A percentile compares a stretch with the other conserved stretches of the same genome.
Conservation (phyloP, 1,140 invertebrate genomes). For the Apis cerana region DNA sequence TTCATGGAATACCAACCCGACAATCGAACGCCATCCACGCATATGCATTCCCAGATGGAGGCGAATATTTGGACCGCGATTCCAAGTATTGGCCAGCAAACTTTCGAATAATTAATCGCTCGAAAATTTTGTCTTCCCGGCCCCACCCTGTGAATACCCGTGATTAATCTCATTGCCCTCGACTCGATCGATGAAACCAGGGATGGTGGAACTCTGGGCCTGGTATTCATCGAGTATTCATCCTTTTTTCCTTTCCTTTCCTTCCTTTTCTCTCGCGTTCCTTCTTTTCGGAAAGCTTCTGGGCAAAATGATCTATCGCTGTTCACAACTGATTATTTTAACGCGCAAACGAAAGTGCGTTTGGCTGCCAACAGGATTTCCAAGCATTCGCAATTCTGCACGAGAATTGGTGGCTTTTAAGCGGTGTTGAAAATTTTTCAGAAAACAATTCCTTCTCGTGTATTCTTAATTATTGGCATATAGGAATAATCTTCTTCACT, state of each 20-base stretch:
- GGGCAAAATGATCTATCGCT: not conserved
- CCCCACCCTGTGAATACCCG: not conserved
- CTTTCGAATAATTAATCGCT: slow-evolving; percentile 47
- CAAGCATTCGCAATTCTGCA: not conserved
- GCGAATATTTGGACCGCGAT: slow-evolving; percentile 33
- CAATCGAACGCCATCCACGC: slow-evolving; percentile 16
- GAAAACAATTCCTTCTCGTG: too few relatives aligned
- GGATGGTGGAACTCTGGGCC: not conserved
- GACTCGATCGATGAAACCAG: not conserved
- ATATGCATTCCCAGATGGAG: not conserved
- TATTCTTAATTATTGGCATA: too few relatives aligned
- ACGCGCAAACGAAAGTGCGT: not conserved
- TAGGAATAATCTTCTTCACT: too few relatives aligned
- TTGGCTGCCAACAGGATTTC: too few relatives aligned
- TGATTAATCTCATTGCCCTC: slow-evolving; percentile 40
- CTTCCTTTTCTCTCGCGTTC: not conserved
- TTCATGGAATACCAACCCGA: slow-evolving; percentile 7
- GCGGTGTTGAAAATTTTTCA: too few relatives aligned
- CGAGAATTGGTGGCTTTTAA: too few relatives aligned
- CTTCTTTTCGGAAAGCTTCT: not conserved
- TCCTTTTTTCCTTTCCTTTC: not conserved
- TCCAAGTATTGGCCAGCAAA: slow-evolving; percentile 31
- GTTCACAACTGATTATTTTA: not conserved
- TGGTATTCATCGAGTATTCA: not conserved
- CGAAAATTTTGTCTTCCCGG: slow-evolving; percentile 27